phyloP scores from a whole-genome alignment of 2,797 vertebrate genomes.

The Uromys caudimaculatus region DNA sequence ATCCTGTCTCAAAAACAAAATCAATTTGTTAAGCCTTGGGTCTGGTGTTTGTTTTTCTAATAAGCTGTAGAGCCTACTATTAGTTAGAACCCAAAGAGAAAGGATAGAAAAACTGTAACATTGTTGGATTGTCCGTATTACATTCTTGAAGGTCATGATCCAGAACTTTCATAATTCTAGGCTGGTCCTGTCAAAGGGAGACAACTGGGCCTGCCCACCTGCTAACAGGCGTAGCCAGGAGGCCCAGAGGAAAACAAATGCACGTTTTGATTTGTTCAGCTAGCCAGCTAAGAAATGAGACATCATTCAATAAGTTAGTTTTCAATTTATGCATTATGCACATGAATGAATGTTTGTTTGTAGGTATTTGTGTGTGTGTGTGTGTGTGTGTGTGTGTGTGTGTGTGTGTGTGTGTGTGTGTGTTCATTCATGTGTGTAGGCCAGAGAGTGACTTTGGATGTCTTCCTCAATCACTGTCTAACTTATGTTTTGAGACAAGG shows the following conservation, averaged over 20 bases:
- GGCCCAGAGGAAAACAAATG: background rate
- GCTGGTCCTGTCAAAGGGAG: background rate
- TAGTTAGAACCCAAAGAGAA: background rate
- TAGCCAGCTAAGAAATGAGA: conserved; percentile 10
- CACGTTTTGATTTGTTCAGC: background rate
- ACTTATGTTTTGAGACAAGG: background rate
- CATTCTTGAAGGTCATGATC: background rate
- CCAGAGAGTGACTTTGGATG: background rate
- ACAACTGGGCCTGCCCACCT: too few species aligned
- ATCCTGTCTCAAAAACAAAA: background rate
- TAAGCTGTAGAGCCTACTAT: background rate
- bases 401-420: background rate
- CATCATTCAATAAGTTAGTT: background rate
- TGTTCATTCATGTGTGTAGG: background rate
- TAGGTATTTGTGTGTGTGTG: background rate
- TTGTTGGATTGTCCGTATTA: background rate
- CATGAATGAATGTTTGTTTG: background rate
- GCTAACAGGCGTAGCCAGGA: background rate
- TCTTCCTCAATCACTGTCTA: background rate
- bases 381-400: background rate
- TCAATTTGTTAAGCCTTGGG: background rate
- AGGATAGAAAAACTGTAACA: background rate
- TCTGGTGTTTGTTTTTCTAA: background rate
- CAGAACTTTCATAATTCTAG: background rate
- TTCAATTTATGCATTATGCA: background rate